Percentiles rank a stretch among this genome's conserved stretches.
phyloP scores from a whole-genome alignment of 2,113 vertebrate species.

The Petrocephalus zakoni region DNA sequence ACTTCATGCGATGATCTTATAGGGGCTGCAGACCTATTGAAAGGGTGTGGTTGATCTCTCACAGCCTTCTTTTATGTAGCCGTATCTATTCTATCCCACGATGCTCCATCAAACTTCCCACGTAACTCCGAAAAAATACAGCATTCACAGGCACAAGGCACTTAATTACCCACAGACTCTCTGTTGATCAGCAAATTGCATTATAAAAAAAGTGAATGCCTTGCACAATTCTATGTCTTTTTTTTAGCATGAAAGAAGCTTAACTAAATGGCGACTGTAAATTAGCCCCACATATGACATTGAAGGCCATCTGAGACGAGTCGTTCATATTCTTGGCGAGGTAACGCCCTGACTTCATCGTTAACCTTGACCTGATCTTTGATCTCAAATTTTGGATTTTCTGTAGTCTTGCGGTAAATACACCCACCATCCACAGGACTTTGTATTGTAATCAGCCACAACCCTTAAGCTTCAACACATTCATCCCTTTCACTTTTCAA shows the following conservation, averaged over 20 bases:
- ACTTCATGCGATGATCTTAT: background rate
- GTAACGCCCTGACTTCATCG: background rate
- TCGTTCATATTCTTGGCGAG: background rate
- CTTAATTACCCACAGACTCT: background rate
- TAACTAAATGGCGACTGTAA: background rate
- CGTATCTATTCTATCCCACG: background rate
- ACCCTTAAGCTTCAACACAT: background rate
- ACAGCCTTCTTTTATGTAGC: conserved; percentile 32
- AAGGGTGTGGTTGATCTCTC: conserved; percentile 36
- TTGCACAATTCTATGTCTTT: background rate
- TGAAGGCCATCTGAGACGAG: background rate
- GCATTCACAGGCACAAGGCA: background rate
- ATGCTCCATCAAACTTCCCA: conserved; percentile 9
- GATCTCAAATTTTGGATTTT: background rate
- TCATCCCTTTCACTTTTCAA: background rate
- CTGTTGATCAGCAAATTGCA: background rate
- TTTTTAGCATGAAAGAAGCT: background rate
- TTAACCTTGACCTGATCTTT: background rate
- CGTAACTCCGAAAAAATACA: background rate
- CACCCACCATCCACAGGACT: background rate
- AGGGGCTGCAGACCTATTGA: conserved; percentile 30
- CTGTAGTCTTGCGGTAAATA: background rate
- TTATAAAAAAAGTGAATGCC: background rate
- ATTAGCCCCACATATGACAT: background rate
- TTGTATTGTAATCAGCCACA: background rate